Evolutionary conservation across 2,113 vertebrate genomes (phyloP).

Genomic region (Sardina pilchardus): DNA sequence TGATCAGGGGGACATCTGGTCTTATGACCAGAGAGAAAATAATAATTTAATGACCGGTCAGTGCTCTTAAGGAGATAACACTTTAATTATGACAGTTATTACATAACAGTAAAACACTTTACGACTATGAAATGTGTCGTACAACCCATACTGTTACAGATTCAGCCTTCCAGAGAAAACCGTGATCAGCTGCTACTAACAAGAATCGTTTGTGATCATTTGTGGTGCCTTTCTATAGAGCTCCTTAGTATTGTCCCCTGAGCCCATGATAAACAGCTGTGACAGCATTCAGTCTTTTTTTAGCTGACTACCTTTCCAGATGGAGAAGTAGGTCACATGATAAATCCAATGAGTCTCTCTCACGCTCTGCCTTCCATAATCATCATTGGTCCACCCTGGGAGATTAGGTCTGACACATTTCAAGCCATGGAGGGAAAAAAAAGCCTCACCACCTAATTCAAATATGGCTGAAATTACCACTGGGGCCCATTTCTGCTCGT

Average conservation of each 20-base stretch:
- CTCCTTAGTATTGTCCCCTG: background rate
- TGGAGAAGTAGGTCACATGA: slow-evolving; percentile 60
- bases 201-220: background rate
- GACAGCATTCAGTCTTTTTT: background rate
- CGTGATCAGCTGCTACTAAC: background rate
- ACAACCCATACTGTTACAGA: background rate
- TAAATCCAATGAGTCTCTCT: slow-evolving; percentile 67
- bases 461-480: background rate
- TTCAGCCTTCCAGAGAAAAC: background rate
- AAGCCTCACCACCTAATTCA: background rate
- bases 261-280: background rate
- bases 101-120: background rate
- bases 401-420: slow-evolving; percentile 22
- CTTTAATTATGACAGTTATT: background rate
- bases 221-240: background rate
- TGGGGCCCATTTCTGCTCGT: background rate
- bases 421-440: background rate
- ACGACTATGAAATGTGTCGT: background rate
- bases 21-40: background rate
- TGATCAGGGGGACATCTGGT: background rate
- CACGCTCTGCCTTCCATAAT: slow-evolving; percentile 24
- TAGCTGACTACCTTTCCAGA: slow-evolving; percentile 42
- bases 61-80: background rate
- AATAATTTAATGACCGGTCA: background rate
- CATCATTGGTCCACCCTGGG: slow-evolving; percentile 44